Evolutionary conservation across 2,797 vertebrate genomes (phyloP).

Genomic region (Anabas testudineus): DNA sequence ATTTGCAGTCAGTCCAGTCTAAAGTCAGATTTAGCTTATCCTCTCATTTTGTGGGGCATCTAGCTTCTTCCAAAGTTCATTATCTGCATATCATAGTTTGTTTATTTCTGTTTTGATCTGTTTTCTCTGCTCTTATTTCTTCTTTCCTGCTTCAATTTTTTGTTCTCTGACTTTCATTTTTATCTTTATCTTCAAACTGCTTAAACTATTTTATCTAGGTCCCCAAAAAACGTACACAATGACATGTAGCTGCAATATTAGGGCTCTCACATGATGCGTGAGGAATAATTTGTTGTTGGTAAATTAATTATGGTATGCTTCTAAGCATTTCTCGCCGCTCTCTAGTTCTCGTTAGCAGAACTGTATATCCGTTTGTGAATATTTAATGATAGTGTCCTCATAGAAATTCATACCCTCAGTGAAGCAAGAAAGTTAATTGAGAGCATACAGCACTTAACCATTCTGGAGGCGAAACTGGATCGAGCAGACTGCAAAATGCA

Average conservation of each 20-base stretch:
- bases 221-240: slow-evolving; percentile 6
- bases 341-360: slow-evolving; percentile 22
- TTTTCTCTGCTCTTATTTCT: not conserved
- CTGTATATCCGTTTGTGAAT: slow-evolving; percentile 46
- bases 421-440: slow-evolving; percentile 35
- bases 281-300: slow-evolving; percentile 37
- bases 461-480: slow-evolving; percentile 36
- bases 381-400: slow-evolving; percentile 35
- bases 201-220: not conserved
- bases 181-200: not conserved
- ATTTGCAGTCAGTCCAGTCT: slow-evolving; percentile 14
- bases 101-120: not conserved
- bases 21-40: not conserved
- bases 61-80: not conserved
- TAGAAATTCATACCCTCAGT: slow-evolving; percentile 40
- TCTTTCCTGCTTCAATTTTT: no score
- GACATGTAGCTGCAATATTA: slow-evolving; percentile 7
- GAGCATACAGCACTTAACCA: slow-evolving; percentile 17
- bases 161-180: not conserved
- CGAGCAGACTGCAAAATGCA: slow-evolving; percentile 39
- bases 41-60: not conserved
- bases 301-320: not conserved
- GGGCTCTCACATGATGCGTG: slow-evolving; percentile 10
- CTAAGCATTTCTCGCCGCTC: slow-evolving; percentile 19
- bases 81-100: not conserved